Evolutionary conservation across 2,797 vertebrate genomes (phyloP).

Genomic region (Mergus octosetaceus): DNA sequence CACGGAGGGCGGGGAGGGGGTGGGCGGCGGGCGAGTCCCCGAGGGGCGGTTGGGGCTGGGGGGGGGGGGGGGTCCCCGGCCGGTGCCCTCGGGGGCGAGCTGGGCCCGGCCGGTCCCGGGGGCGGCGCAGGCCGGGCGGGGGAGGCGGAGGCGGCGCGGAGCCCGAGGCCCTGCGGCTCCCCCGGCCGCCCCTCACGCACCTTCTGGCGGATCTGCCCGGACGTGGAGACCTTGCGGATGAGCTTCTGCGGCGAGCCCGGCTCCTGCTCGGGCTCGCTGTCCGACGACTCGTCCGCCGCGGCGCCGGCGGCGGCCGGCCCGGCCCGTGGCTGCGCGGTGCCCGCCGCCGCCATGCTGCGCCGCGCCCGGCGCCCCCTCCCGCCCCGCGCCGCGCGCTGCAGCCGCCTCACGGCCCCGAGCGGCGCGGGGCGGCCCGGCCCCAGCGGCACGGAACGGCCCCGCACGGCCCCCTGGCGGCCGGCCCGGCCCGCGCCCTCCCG

Average conservation of each 20-base stretch:
- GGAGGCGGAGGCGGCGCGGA: not conserved
- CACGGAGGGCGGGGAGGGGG: not conserved
- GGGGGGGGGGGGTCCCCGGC: not conserved
- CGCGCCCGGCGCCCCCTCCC: constrained; percentile 73
- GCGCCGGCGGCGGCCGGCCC: constrained; percentile 79
- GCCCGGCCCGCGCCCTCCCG: no score
- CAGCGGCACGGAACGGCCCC: no score
- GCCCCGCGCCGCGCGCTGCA: not conserved
- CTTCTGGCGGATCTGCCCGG: constrained; percentile 96
- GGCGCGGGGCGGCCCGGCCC: not conserved
- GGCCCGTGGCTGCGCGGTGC: constrained; percentile 49
- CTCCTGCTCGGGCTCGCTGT: constrained; percentile 94
- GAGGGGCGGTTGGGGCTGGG: not conserved
- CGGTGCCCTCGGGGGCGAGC: not conserved
- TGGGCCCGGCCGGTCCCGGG: not conserved
- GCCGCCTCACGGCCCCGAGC: not conserved
- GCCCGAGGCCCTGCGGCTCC: constrained; percentile 41
- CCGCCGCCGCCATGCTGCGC: constrained; percentile 80
- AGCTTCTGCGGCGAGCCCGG: constrained; percentile 92
- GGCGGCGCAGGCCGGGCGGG: not conserved
- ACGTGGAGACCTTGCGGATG: constrained; percentile 95
- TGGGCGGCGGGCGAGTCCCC: not conserved
- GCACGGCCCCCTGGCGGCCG: no score
- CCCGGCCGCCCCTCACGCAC: constrained; percentile 74
- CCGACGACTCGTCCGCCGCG: constrained; percentile 91